Conservation (phyloP, 2,113 vertebrate species). For the Varanus komodoensis region DNA sequence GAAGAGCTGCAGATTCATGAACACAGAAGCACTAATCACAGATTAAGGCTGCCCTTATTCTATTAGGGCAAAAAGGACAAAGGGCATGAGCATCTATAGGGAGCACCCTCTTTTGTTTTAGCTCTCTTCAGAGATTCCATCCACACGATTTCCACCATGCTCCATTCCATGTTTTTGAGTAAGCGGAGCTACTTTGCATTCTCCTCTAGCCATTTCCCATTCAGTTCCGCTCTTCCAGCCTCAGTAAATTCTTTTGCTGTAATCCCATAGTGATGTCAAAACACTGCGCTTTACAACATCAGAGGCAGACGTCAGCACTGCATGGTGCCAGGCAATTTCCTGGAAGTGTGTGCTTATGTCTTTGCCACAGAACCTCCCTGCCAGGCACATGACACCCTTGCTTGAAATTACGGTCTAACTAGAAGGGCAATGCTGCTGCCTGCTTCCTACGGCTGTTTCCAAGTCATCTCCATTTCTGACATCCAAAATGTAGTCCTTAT, state of each 20-base stretch:
- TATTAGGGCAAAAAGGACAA: background rate
- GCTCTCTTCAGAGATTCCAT: background rate
- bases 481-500: background rate
- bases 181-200: constrained; percentile 19
- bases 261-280: constrained; percentile 38
- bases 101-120: background rate
- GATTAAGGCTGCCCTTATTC: background rate
- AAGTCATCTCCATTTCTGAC: constrained; percentile 11
- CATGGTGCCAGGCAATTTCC: constrained; percentile 26
- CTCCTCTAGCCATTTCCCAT: constrained; percentile 14
- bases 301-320: constrained; percentile 30
- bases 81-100: background rate
- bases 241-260: background rate
- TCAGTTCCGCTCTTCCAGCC: constrained; percentile 17
- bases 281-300: constrained; percentile 27
- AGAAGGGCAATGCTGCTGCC: background rate
- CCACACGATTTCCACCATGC: background rate
- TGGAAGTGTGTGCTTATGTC: background rate
- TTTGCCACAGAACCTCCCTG: background rate
- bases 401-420: background rate
- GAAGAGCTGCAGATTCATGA: background rate
- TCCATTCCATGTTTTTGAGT: constrained; percentile 3
- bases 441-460: background rate
- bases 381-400: background rate
- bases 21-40: background rate